Evolutionary conservation across 2,888 invertebrate species (phyloP), one percentile per base, ranked within the genome.

Genomic region (Drosophila peninsularis): DNA sequence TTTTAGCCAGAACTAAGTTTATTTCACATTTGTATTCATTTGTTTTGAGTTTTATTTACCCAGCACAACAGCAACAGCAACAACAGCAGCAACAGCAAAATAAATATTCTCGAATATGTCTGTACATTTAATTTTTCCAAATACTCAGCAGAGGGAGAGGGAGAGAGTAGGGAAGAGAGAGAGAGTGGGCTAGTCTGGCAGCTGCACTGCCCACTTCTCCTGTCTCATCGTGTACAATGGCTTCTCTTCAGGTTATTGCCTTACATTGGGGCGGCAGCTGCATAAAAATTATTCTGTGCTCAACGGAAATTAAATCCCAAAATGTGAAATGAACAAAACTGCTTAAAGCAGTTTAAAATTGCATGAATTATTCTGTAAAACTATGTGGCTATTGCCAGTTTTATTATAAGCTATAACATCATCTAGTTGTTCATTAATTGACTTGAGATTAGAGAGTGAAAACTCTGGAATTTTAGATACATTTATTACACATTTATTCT

Each of bases 1-100:
- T 34, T 60, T 70, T 66, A 64, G 57, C 60, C 76, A 52, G 74
- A 69, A 86, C 83, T 78, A 71, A 79, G 86, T 83, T 83, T 86
- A 86, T 79, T 82, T 82, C 86, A 74, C 86, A 86, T 82, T 82
- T 86, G 83, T 86, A 82, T 82, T 82, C 82, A 82, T 82, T 82
- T 82, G 82, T 81, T 82, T 82, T 83, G 66, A 71, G 83, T 80
- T 82, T 82, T 83, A 82, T 82, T 82, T 82, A 76, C 83, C 82
- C 71, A 70, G 45, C 73, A 67, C 55, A 68, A 62, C 57, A 57
- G 44, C 42, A 45, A 24, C 55, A 54, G 30, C 42, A 64, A 47
- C 49, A 56, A 9, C 17, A 55, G 55, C 37, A 37, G 9, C 37
- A 66, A 50, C 53, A 53, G 36, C 36, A 56, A 62, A 56, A 47